Evolutionary conservation across 2,113 vertebrate species (phyloP), one percentile per base, ranked within the genome.

Genomic region (Pluvialis apricaria): DNA sequence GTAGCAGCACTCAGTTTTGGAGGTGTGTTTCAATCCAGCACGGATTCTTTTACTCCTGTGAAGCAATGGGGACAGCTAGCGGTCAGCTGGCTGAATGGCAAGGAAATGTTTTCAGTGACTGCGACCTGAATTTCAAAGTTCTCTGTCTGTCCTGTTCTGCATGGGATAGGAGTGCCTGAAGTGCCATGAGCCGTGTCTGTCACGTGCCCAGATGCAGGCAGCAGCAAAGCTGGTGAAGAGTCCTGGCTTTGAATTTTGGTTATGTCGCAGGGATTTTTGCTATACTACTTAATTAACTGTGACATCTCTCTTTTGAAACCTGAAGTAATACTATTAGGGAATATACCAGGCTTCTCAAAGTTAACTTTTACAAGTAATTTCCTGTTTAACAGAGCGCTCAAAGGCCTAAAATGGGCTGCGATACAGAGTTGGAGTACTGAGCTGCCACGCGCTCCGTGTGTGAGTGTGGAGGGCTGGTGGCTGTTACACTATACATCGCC

Each of bases 41-140:
- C 38, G 9, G 65, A 8, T 84, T 26, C 16, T n/a, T 40, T 52
- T 52, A 4, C 88, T 94, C 31, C 52, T 10, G 75, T 70, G 97
- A 90, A 47, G 92, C 97, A 91, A 94, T 96, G 92, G 92, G 87
- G 97, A 94, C 97, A 96, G 95, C 97, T 97, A 95, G 81, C 78
- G 97, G 97, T 40, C 73, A 79, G 26, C 76, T 45, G n/a, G 3
- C 88, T 76, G 80, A 89, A 96, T 72, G 86, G 86, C 95, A 96
- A 31, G 79, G 60, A 25, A 4, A 6, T 13, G 25, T 29, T 18
- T 22, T 31, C 82, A 4, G 17, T 17, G 36, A 6, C 26, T 18
- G 0, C 13, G 22, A n/a, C 29, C 25, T 55, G 12, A 3, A 36
- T 78, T 47, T n/a, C 17, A 2, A 0, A 58, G 17, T 24, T 65